Evolutionary conservation across 1,140 invertebrate genomes (phyloP).

Genomic region (Anastrepha ludens): DNA sequence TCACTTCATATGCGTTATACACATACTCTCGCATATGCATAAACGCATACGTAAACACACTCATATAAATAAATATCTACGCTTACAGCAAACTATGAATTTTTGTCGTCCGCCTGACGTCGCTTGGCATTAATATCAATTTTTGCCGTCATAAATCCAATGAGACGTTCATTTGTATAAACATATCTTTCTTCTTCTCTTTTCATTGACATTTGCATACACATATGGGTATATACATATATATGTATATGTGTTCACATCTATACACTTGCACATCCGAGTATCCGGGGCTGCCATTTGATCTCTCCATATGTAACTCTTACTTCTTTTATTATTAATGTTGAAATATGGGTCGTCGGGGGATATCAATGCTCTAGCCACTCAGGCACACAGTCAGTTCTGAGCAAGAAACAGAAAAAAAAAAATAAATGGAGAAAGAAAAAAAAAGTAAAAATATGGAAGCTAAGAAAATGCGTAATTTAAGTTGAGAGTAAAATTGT

Average conservation of each 20-base stretch:
- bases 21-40: neutral
- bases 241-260: neutral
- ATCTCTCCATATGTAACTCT: neutral
- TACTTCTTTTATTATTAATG: conserved; percentile 19
- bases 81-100: neutral
- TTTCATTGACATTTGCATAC: neutral
- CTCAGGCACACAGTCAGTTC: neutral
- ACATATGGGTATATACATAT: neutral
- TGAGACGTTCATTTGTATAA: neutral
- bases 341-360: conserved; percentile 33
- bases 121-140: conserved; percentile 35
- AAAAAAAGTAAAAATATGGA: neutral
- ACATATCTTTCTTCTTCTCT: neutral
- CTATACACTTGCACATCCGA: neutral
- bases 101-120: conserved; percentile 1
- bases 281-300: neutral
- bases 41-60: neutral
- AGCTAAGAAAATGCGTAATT: neutral
- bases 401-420: neutral
- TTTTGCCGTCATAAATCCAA: conserved; percentile 42
- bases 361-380: neutral
- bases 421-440: no score
- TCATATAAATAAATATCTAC: neutral
- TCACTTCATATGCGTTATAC: neutral
- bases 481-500: neutral